Conservation (phyloP, 2,888 invertebrate species). For the Drosophila meridionalis region DNA sequence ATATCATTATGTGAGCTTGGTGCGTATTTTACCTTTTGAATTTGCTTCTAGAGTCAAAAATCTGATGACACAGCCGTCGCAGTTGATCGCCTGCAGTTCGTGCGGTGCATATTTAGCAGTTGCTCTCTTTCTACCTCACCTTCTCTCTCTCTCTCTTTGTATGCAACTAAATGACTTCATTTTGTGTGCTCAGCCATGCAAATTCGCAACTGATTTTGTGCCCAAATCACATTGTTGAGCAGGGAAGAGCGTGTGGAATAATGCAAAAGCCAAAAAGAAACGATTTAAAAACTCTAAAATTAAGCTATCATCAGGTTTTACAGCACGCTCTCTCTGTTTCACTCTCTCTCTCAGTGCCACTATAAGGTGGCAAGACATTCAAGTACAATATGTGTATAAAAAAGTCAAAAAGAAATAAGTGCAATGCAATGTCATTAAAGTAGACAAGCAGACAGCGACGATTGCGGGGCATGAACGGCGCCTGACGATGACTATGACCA, state of each 20-base stretch:
- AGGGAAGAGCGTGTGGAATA: constrained; percentile 42
- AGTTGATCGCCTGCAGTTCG: constrained; percentile 54
- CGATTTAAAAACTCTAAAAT: constrained; percentile 80
- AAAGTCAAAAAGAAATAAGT: constrained; percentile 75
- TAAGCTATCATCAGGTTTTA: constrained; percentile 81
- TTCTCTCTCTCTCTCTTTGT: background rate
- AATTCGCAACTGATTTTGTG: constrained; percentile 77
- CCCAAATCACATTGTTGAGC: constrained; percentile 72
- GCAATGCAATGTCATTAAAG: constrained; percentile 80
- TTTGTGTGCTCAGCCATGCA: constrained; percentile 63
- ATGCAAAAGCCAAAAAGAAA: constrained; percentile 60
- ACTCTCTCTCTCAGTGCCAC: background rate
- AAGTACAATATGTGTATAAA: constrained; percentile 51
- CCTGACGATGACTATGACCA: constrained; percentile 63
- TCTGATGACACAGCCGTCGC: constrained; percentile 49
- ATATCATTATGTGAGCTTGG: background rate
- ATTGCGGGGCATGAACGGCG: constrained; percentile 3
- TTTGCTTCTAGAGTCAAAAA: constrained; percentile 22
- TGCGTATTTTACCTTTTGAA: constrained; percentile 3
- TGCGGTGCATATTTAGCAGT: constrained; percentile 55
- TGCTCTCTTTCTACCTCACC: background rate
- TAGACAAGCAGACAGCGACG: constrained; percentile 68
- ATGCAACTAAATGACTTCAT: constrained; percentile 69
- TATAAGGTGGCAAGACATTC: constrained; percentile 48
- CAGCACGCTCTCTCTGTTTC: constrained; percentile 36